Evolutionary conservation across 2,888 invertebrate genomes (phyloP), one percentile per base, ranked within the genome.

Genomic region (Mystacides longicornis): DNA sequence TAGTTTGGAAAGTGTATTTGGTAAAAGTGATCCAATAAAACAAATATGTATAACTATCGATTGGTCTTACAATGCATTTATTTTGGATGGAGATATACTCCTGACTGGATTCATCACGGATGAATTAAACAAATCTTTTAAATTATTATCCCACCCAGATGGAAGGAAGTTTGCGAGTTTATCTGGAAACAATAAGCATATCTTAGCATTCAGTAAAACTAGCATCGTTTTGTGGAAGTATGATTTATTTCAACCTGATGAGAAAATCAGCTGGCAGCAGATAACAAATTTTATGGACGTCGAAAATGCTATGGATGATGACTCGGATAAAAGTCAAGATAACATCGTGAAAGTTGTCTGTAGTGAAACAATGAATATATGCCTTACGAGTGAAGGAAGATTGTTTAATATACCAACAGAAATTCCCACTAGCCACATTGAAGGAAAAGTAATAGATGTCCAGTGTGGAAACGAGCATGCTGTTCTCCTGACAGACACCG

Each of bases 381-480:
- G 74, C 4, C 63, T 78, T 31, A 70, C 75, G 18, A 63, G 66
- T 19, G 64, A 65, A 16, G 83, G 84, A 62, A 68, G 69, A 19
- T 72, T 87, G 1, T 89, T 81, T 65, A 77, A 81, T 63, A 69
- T 86, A 51, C 87, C 87, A 14, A 72, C 72, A 2, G 74, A 76
- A 64, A 70, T 84, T 51, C 67, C 81, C 61, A 81, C 81, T 64
- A 70, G 71, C 37, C 74, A 78, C 59, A 72, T 73, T 60, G 47
- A 63, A 4, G 72, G 79, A 14, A 78, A 76, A 64, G 78, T 86
- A 16, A 68, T 76, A 52, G 83, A 87, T 65, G 68, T 91, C 27
- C 76, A 78, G 51, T 86, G 89, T 70, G 94, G 94, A 1, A 83
- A 85, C 68, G 93, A 93, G 67, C 93, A 94, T 70, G 83, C 79